phyloP scores from a whole-genome alignment of 2,797 vertebrate species.

The Pantherophis alleghaniensis region DNA sequence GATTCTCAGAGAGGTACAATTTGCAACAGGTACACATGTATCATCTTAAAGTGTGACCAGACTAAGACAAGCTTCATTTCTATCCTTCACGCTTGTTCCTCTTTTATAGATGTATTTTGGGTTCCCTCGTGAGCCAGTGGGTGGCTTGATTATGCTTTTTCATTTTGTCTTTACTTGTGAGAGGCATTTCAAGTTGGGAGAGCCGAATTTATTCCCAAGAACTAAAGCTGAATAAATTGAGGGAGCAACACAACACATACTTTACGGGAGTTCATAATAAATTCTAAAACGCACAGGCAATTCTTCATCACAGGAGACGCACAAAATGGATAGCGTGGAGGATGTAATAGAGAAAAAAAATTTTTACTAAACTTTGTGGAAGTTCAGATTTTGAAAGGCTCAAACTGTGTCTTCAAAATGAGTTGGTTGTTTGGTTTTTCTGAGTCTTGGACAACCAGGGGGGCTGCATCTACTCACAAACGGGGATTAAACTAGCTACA shows the following conservation, averaged over 20 bases:
- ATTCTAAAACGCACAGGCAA: neutral
- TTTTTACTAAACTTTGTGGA: neutral
- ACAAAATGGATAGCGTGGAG: neutral
- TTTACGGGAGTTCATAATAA: neutral
- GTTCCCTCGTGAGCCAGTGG: neutral
- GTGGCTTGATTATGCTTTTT: neutral
- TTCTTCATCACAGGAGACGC: neutral
- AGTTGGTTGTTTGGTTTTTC: neutral
- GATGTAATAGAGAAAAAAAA: neutral
- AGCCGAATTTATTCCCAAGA: neutral
- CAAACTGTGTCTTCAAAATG: neutral
- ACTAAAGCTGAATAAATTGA: neutral
- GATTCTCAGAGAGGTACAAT: neutral
- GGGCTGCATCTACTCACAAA: neutral
- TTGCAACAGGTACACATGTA: neutral
- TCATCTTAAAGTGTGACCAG: neutral
- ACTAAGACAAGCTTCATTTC: neutral
- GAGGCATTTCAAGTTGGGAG: neutral
- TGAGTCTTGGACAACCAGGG: neutral
- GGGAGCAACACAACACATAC: neutral
- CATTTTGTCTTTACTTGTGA: neutral
- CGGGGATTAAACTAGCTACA: accelerated
- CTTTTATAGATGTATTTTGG: neutral
- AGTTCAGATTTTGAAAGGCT: neutral
- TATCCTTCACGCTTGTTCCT: neutral